Conservation (phyloP, 92 coral and sea anemone genomes). For the Actinernus sp. region DNA sequence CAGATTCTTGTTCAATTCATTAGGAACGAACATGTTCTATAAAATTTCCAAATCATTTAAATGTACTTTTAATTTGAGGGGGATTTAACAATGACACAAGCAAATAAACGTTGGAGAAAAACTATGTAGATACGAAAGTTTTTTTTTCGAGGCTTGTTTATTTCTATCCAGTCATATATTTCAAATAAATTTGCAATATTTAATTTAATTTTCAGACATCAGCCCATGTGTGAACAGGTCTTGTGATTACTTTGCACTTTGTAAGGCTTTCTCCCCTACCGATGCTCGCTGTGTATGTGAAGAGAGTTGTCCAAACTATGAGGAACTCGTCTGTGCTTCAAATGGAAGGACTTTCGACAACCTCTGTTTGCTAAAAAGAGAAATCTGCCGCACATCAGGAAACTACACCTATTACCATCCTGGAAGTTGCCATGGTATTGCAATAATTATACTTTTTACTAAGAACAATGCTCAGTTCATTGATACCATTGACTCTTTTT, state of each 20-base stretch:
- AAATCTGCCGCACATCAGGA: conserved; percentile 49
- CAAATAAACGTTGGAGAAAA: too few species aligned
- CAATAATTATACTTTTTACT: not conserved
- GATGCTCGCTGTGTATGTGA: conserved; percentile 75
- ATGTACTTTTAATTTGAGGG: too few species aligned
- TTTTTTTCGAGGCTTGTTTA: too few species aligned
- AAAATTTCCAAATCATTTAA: too few species aligned
- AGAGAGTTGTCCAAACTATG: conserved; percentile 53
- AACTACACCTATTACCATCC: conserved; percentile 56
- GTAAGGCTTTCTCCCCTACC: conserved; percentile 66
- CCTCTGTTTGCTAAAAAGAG: conserved; percentile 44
- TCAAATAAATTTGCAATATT: too few species aligned
- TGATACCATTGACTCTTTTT: too few species aligned
- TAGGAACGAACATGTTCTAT: too few species aligned
- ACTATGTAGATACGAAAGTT: too few species aligned
- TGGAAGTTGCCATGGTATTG: conserved; percentile 56
- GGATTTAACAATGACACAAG: too few species aligned
- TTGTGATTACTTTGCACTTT: conserved; percentile 54
- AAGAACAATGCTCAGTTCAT: too few species aligned
- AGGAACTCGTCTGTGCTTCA: conserved; percentile 61
- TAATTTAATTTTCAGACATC: conserved; percentile 54
- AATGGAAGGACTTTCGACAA: conserved; percentile 63
- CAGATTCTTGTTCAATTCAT: too few species aligned
- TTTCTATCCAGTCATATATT: too few species aligned
- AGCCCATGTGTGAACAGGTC: conserved; percentile 58